Percentiles rank a stretch among this genome's conserved stretches.
Conservation (phyloP, 2,888 invertebrate species). For the Drosophila aldrichi region DNA sequence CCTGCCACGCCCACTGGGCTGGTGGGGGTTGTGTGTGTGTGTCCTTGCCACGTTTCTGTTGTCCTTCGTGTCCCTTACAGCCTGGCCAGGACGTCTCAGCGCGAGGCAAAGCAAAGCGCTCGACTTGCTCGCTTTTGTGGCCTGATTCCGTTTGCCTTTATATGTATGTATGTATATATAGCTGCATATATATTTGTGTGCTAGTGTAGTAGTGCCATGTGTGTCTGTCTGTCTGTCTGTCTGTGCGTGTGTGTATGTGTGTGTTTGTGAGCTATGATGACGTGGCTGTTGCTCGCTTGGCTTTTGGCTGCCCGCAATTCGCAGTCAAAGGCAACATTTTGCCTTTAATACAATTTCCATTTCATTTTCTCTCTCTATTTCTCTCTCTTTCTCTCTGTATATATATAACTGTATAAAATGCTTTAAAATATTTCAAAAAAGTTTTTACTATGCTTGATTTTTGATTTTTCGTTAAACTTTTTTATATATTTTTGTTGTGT, state of each 20-base stretch:
- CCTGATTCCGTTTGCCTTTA: slow-evolving; percentile 38
- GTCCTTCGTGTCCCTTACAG: slow-evolving; percentile 16
- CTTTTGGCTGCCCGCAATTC: slow-evolving; percentile 42
- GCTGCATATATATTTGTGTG: not conserved
- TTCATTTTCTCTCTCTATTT: not conserved
- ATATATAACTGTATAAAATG: slow-evolving; percentile 31
- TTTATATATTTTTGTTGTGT: slow-evolving; percentile 21
- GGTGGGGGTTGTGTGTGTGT: slow-evolving; percentile 5
- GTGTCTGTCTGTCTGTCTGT: too few species aligned
- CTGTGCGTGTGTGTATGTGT: not conserved
- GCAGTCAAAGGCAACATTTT: slow-evolving; percentile 48
- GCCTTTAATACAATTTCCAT: slow-evolving; percentile 27
- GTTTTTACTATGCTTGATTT: slow-evolving; percentile 4
- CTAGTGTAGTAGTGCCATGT: slow-evolving; percentile 23
- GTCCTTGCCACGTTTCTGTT: slow-evolving; percentile 35
- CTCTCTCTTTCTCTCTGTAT: not conserved
- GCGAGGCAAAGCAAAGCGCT: slow-evolving; percentile 15
- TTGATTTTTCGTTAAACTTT: slow-evolving; percentile 19
- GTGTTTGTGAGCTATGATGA: slow-evolving; percentile 40
- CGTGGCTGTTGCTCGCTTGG: slow-evolving; percentile 33
- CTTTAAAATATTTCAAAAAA: slow-evolving; percentile 24
- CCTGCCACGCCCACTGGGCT: slow-evolving; percentile 40
- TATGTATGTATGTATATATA: slow-evolving; percentile 8
- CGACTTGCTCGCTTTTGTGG: slow-evolving; percentile 34
- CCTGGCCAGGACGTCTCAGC: slow-evolving; percentile 20